phyloP scores from a whole-genome alignment of 2,888 invertebrate genomes.

The Polyommatus icarus region DNA sequence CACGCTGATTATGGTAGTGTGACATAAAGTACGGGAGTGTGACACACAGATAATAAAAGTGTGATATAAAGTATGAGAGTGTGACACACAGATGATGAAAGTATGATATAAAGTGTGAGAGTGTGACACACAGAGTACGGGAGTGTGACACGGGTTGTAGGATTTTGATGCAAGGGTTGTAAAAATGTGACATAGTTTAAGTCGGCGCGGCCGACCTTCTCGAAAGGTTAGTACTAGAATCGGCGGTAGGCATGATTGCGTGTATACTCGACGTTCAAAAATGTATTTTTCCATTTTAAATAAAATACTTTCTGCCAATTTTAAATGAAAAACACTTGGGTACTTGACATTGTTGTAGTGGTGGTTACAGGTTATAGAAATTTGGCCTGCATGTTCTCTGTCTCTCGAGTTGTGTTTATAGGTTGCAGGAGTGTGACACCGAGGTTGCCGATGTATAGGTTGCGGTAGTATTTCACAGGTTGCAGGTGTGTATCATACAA shows the following conservation, averaged over 20 bases:
- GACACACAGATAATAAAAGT: background rate
- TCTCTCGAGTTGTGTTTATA: background rate
- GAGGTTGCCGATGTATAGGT: background rate
- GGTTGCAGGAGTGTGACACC: background rate
- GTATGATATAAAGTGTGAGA: background rate
- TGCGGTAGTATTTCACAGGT: constrained; percentile 1
- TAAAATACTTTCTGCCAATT: no score
- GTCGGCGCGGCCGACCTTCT: no score
- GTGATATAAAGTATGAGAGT: background rate
- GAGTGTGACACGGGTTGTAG: background rate
- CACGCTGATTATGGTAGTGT: background rate
- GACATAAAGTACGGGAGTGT: background rate
- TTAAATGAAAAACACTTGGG: no score
- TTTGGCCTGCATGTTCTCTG: background rate
- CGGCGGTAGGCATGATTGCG: no score
- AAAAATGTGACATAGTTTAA: no score
- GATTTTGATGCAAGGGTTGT: no score
- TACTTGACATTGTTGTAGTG: no score
- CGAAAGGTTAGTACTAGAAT: no score
- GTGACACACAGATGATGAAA: background rate
- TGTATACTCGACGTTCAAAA: no score
- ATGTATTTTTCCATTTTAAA: no score
- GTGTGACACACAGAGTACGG: background rate
- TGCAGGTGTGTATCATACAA: background rate
- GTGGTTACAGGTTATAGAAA: background rate